Evolutionary conservation across 2,113 vertebrate species (phyloP).

Genomic region (Sapajus apella): DNA sequence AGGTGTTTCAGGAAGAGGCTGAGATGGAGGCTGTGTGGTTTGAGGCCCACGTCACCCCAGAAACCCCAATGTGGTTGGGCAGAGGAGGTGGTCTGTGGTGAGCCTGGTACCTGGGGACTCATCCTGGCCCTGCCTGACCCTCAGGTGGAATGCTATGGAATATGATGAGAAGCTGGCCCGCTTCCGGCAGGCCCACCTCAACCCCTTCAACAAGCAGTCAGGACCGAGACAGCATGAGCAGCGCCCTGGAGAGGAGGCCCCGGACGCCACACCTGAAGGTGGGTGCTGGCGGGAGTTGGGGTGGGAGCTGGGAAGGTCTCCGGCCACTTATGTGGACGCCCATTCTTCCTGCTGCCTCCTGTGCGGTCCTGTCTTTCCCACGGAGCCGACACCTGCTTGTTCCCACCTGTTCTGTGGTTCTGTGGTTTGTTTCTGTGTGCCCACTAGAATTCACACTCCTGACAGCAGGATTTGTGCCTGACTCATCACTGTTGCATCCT

Average conservation of each 20-base stretch:
- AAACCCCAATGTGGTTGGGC: background rate
- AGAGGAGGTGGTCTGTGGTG: fast-evolving
- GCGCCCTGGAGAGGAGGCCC: slow-evolving; percentile 72
- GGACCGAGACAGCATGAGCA: slow-evolving; percentile 79
- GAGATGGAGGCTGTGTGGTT: background rate
- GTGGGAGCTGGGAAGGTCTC: background rate
- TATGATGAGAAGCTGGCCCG: slow-evolving; percentile 93
- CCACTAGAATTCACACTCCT: fast-evolving
- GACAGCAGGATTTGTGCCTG: background rate
- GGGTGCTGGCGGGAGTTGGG: slow-evolving; percentile 13
- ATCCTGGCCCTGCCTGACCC: background rate
- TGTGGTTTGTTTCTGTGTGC: background rate
- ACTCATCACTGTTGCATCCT: fast-evolving
- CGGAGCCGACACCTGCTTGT: fast-evolving
- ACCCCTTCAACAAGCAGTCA: slow-evolving; percentile 92
- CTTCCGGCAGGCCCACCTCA: slow-evolving; percentile 96
- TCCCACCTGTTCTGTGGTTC: background rate
- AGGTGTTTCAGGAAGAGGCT: background rate
- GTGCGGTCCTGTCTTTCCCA: background rate
- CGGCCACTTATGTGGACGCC: fast-evolving
- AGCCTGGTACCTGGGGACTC: background rate
- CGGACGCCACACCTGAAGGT: slow-evolving; percentile 84
- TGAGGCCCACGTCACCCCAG: background rate
- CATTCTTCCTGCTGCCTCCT: background rate
- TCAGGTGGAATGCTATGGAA: slow-evolving; percentile 89